phyloP scores from a whole-genome alignment of 2,113 vertebrate genomes.

The Axis porcinus region DNA sequence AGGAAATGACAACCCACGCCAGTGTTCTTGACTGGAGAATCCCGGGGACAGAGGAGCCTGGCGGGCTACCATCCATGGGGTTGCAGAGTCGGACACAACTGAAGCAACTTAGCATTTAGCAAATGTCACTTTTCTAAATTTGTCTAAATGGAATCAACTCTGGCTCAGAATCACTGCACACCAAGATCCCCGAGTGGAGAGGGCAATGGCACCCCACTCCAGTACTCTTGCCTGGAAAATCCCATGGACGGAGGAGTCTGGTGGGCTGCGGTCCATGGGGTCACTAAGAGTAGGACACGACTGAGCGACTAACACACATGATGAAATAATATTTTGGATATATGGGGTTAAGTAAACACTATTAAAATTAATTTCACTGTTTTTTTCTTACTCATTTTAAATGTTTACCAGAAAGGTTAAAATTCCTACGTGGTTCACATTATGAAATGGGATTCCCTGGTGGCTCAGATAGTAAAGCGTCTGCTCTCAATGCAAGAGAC shows the following conservation, averaged over 20 bases:
- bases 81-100: background rate
- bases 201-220: no score
- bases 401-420: background rate
- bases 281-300: background rate
- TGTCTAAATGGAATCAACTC: background rate
- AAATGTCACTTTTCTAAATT: background rate
- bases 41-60: background rate
- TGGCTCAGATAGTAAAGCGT: background rate
- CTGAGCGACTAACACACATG: background rate
- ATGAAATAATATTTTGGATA: background rate
- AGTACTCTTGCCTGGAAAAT: no score
- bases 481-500: rapidly evolving
- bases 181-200: background rate
- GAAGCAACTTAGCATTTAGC: background rate
- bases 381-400: background rate
- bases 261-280: background rate
- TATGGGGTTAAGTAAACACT: background rate
- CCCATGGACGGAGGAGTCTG: no score
- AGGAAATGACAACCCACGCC: background rate
- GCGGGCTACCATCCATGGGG: background rate
- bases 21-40: background rate
- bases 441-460: background rate
- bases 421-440: background rate
- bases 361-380: background rate
- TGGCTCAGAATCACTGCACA: background rate